phyloP scores from a whole-genome alignment of 1,140 invertebrate genomes.

The Formica exsecta region DNA sequence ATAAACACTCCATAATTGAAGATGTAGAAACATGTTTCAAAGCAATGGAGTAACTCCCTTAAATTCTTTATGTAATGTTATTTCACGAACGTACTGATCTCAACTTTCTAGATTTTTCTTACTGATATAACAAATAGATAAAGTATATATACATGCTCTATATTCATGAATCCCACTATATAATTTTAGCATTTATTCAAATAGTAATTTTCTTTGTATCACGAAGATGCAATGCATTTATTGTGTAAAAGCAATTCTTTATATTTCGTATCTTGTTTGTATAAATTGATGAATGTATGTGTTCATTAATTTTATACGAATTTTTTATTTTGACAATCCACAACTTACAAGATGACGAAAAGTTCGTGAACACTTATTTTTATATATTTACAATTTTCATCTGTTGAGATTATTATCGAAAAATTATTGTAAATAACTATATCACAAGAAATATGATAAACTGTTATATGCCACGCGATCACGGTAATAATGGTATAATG shows the following conservation, averaged over 20 bases:
- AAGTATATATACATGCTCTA: not conserved
- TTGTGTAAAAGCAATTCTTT: not conserved
- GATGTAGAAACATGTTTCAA: not conserved
- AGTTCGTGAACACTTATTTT: not conserved
- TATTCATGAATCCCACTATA: not conserved
- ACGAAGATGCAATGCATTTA: slow-evolving; percentile 33
- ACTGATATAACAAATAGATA: not conserved
- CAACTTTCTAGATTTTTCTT: slow-evolving; percentile 2
- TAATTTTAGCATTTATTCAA: slow-evolving; percentile 35
- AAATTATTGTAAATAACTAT: slow-evolving; percentile 28
- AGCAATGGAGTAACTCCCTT: not conserved
- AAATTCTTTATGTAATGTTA: not conserved
- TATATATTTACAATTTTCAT: not conserved
- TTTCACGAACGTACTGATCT: not conserved
- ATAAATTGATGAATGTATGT: slow-evolving; percentile 25
- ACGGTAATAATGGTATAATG: not conserved
- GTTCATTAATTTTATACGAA: not conserved
- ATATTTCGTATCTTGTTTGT: not conserved
- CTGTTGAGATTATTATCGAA: not conserved
- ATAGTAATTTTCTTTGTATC: not conserved
- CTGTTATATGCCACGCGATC: not conserved
- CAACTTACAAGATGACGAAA: not conserved
- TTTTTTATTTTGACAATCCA: not conserved
- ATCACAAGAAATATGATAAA: slow-evolving; percentile 6
- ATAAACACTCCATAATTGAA: not conserved